phyloP scores from a whole-genome alignment of 2,797 vertebrate genomes.

The Sarcoramphus papa region DNA sequence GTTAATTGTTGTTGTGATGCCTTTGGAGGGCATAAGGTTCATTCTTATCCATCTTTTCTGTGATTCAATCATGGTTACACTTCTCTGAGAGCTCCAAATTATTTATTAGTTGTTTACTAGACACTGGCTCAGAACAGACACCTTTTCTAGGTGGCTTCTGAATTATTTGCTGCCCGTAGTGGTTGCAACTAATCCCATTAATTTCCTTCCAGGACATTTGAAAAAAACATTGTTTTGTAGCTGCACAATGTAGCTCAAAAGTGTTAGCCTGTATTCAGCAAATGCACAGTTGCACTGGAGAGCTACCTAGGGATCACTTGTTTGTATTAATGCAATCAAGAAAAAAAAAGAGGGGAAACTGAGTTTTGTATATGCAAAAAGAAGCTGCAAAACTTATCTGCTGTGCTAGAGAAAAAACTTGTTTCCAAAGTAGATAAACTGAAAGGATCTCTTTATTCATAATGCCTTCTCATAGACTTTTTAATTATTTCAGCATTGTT shows the following conservation, averaged over 20 bases:
- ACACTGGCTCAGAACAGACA: background rate
- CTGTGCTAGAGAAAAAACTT: background rate
- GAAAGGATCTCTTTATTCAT: background rate
- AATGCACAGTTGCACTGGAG: background rate
- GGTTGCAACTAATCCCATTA: background rate
- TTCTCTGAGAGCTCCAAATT: background rate
- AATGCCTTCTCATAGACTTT: background rate
- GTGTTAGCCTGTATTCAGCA: background rate
- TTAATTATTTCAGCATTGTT: background rate
- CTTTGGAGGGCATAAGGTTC: background rate
- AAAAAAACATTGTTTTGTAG: background rate
- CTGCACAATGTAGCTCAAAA: background rate
- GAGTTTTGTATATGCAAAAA: background rate
- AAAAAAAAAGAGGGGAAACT: fast-evolving
- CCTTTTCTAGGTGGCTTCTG: background rate
- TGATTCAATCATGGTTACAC: background rate
- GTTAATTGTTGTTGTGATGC: background rate
- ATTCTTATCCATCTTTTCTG: background rate
- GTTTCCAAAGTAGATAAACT: background rate
- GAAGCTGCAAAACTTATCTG: background rate
- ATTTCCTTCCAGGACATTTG: background rate
- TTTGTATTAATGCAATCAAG: background rate
- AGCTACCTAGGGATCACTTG: background rate
- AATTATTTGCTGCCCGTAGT: background rate
- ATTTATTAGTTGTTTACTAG: background rate